A percentile compares a stretch with the other conserved stretches of the same genome.
Conservation (phyloP, 2,797 vertebrate genomes). For the Poeciliopsis presidionis region DNA sequence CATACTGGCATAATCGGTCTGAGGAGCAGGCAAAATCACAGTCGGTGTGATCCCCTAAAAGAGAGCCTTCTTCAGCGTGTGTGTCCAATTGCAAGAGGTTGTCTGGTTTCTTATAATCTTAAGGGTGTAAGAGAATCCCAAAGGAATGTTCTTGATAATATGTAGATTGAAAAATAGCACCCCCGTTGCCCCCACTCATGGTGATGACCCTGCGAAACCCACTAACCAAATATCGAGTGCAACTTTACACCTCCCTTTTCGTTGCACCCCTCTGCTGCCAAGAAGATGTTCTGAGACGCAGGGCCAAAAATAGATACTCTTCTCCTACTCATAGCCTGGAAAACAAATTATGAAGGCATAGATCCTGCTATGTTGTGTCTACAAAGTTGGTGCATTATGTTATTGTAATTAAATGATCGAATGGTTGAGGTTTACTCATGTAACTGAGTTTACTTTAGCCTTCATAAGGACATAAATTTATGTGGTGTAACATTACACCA, state of each 20-base stretch:
- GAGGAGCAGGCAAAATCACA: slow-evolving; percentile 1
- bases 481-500: background rate
- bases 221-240: slow-evolving; percentile 58
- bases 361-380: slow-evolving; percentile 15
- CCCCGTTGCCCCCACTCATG: background rate
- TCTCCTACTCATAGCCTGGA: slow-evolving; percentile 40
- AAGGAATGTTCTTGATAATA: slow-evolving; percentile 35
- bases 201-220: slow-evolving; percentile 45
- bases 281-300: slow-evolving; percentile 29
- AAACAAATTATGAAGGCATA: slow-evolving; percentile 20
- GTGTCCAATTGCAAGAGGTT: background rate
- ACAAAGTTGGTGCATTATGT: slow-evolving; percentile 16
- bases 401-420: background rate
- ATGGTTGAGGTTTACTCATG: background rate
- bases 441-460: background rate
- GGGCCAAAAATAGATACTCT: slow-evolving; percentile 69
- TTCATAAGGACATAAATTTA: background rate
- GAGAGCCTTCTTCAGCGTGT: slow-evolving; percentile 1
- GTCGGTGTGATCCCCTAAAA: background rate
- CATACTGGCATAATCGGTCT: slow-evolving; percentile 1
- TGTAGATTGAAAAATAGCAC: slow-evolving; percentile 33
- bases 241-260: slow-evolving; percentile 65
- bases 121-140: slow-evolving; percentile 41
- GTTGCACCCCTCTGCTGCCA: slow-evolving; percentile 22
- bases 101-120: slow-evolving; percentile 33